These are phyloP conservation scores for Silurus asotus DNA, from an alignment of 2,113 vertebrate genomes.

Conservation along the genomic window DNA sequence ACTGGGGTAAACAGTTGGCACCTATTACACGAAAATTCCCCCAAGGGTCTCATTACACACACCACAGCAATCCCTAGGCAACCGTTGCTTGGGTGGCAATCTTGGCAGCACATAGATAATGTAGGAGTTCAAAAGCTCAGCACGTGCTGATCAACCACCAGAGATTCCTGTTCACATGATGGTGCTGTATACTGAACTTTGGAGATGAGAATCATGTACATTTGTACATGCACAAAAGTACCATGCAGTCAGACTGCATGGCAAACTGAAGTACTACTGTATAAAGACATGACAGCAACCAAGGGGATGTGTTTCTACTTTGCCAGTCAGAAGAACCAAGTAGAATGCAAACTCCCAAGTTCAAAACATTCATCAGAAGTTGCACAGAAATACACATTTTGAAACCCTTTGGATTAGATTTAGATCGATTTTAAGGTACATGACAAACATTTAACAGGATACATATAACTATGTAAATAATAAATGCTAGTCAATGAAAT, in stretches of 20 bases:
- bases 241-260: neutral
- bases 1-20: constrained; percentile 31
- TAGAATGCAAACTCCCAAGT: no score
- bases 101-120: neutral
- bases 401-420: no score
- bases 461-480: no score
- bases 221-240: neutral
- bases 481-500: neutral
- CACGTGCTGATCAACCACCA: neutral
- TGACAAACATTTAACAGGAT: no score
- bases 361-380: no score
- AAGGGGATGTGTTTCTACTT: no score
- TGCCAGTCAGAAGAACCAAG: no score
- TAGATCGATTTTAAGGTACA: no score
- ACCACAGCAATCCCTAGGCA: constrained; percentile 39
- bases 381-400: no score
- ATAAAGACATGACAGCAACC: no score
- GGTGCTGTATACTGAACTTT: neutral
- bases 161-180: neutral
- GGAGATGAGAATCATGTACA: neutral
- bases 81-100: constrained; percentile 46
- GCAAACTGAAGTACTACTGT: no score
- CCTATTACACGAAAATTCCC: constrained; percentile 35
- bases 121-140: constrained; percentile 1
- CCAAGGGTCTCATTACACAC: constrained; percentile 27